Evolutionary conservation across 2,888 invertebrate genomes (phyloP).

Genomic region (Eudemis profundana): DNA sequence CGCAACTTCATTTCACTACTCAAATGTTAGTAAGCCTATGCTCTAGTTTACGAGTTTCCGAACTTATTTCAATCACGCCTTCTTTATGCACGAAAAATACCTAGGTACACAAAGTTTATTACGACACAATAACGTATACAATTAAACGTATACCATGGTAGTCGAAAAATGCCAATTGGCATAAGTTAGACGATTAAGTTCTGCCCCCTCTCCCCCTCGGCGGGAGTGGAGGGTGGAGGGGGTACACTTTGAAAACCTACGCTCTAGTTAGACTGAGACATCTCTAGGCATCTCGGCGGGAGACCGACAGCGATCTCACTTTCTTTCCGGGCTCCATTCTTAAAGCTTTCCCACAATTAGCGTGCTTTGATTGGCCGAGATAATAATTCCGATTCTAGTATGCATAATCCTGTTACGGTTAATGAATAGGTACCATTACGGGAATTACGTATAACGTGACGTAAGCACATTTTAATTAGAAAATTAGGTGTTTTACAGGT

Average conservation of each 20-base stretch:
- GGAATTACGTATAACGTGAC: constrained; percentile 34
- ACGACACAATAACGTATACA: too few species aligned
- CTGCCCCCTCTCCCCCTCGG: too few species aligned
- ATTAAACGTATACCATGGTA: too few species aligned
- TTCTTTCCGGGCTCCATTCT: constrained; percentile 75
- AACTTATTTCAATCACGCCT: too few species aligned
- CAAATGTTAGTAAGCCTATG: constrained; percentile 1
- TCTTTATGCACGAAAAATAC: too few species aligned
- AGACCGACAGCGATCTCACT: constrained; percentile 58
- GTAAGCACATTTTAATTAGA: constrained; percentile 32
- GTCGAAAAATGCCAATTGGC: too few species aligned
- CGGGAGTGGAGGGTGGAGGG: too few species aligned
- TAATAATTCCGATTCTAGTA: constrained; percentile 51
- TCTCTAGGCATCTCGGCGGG: constrained; percentile 41
- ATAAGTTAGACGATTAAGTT: too few species aligned
- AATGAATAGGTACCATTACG: constrained; percentile 32
- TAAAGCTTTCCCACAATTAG: constrained; percentile 73
- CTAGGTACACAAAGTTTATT: too few species aligned
- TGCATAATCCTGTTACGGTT: constrained; percentile 43
- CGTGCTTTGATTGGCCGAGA: constrained; percentile 60
- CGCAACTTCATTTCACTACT: background rate
- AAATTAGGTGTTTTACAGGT: constrained; percentile 6
- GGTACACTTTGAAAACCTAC: background rate
- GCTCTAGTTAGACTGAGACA: constrained; percentile 17
- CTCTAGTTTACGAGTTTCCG: too few species aligned